Evolutionary conservation across 2,888 invertebrate genomes (phyloP), one percentile per base, ranked within the genome.

Genomic region (Pachycephus smyrnensis): DNA sequence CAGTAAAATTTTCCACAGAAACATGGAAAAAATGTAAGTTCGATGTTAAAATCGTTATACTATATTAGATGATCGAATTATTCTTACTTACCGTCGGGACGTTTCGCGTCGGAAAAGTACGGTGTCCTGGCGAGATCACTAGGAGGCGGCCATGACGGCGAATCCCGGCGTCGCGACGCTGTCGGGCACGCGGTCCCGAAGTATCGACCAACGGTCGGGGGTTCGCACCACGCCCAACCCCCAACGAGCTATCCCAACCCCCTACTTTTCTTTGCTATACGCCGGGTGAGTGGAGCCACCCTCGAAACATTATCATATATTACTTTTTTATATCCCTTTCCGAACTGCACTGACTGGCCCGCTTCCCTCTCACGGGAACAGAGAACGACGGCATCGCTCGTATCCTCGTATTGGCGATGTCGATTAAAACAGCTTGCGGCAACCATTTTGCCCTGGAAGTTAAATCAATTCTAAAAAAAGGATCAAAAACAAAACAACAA

Each of bases 201-300:
- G 90, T 91, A 91, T 91, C 90, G 91, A 91, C 91, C 91, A 90
- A 84, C 88, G 82, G 68, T 75, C 68, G 79, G 76, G 79, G 80
- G 75, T 76, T 84, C 85, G 87, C 86, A 91, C 91, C 91, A 91
- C 91, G 91, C 91, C 91, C 91, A 91, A 90, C 90, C 90, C 89
- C 86, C 85, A 80, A 82, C 86, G 86, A 85, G 82, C 86, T 85
- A 87, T 88, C 85, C 83, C 85, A 75, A 83, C 85, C 87, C 87
- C 86, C 85, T 79, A 77, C 82, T 80, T 79, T 80, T 78, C 81
- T 76, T 81, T 77, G 80, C 76, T 74, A 74, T 35, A 33, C 74
- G 71, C 71, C 31, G 71, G 71, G 71, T 31, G 71, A 71, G 71
- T 71, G 71, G 75, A 82, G 82, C 81, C 77, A 84, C 86, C 85